Evolutionary conservation across 2,113 vertebrate species (phyloP).

Genomic region (Dicentrarchus labrax): DNA sequence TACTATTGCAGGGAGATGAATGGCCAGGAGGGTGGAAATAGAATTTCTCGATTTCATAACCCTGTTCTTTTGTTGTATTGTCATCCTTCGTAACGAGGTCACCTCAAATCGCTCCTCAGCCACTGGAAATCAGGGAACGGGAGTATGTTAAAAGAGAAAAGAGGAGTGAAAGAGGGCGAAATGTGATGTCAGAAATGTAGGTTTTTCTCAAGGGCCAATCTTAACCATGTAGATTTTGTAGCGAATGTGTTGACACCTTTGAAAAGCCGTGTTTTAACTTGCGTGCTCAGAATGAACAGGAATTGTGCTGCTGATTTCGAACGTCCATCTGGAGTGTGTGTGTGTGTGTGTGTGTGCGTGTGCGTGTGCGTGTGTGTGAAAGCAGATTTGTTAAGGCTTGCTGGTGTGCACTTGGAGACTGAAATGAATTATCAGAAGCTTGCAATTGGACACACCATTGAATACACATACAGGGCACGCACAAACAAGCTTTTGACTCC

Average conservation of each 20-base stretch:
- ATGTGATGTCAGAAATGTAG: constrained; percentile 29
- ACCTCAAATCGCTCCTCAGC: constrained; percentile 56
- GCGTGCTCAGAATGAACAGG: background rate
- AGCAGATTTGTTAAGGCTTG: constrained; percentile 36
- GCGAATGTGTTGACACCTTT: constrained; percentile 44
- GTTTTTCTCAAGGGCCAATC: constrained; percentile 19
- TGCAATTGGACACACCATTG: background rate
- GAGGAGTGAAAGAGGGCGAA: constrained; percentile 1
- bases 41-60: constrained; percentile 77
- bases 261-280: constrained; percentile 27
- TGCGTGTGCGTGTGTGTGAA: background rate
- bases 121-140: constrained; percentile 42
- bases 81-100: constrained; percentile 70
- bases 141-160: constrained; percentile 51
- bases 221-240: constrained; percentile 18
- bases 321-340: background rate
- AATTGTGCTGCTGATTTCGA: constrained; percentile 25
- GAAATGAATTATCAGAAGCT: constrained; percentile 64
- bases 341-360: background rate
- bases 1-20: constrained; percentile 68
- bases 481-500: background rate
- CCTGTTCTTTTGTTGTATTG: constrained; percentile 76
- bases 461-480: constrained; percentile 9
- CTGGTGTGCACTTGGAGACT: constrained; percentile 29
- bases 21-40: constrained; percentile 69